Evolutionary conservation across 2,113 vertebrate species (phyloP).

Genomic region (Etheostoma spectabile): DNA sequence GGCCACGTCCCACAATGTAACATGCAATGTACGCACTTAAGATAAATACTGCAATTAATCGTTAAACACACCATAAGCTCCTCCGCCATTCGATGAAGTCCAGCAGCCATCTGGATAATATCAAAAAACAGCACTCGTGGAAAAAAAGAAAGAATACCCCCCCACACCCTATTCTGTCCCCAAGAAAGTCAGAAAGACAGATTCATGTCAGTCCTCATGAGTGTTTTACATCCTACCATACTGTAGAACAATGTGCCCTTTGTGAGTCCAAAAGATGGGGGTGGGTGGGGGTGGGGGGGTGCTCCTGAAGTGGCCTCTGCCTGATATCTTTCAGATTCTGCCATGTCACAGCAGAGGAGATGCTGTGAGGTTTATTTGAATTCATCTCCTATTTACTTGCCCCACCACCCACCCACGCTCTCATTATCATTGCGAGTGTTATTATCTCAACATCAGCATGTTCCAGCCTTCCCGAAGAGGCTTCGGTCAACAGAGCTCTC

Average conservation of each 20-base stretch:
- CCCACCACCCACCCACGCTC: background rate
- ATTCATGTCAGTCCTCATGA: constrained; percentile 71
- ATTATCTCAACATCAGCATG: constrained; percentile 50
- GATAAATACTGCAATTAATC: constrained; percentile 66
- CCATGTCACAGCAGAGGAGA: constrained; percentile 24
- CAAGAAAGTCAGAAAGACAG: constrained; percentile 65
- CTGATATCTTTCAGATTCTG: constrained; percentile 16
- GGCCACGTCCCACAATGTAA: constrained; percentile 42
- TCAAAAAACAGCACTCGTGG: constrained; percentile 65
- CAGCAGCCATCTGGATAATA: constrained; percentile 57
- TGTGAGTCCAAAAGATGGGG: constrained; percentile 29
- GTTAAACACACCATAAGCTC: constrained; percentile 69
- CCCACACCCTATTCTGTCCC: background rate
- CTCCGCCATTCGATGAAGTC: constrained; percentile 46
- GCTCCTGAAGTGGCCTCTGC: constrained; percentile 3
- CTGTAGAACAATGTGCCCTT: constrained; percentile 65
- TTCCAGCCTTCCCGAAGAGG: constrained; percentile 25
- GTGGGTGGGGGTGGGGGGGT: background rate
- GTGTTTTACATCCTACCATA: constrained; percentile 54
- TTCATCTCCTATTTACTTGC: constrained; percentile 43
- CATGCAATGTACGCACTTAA: constrained; percentile 46
- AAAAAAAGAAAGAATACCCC: background rate
- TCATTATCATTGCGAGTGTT: constrained; percentile 45
- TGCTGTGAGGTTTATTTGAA: constrained; percentile 54
- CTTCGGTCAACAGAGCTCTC: constrained; percentile 54